A percentile compares a stretch with the other conserved stretches of the same genome.
These are phyloP conservation scores for Dermochelys coriacea DNA, from an alignment of 2,797 vertebrate genomes.

Conservation along the genomic window DNA sequence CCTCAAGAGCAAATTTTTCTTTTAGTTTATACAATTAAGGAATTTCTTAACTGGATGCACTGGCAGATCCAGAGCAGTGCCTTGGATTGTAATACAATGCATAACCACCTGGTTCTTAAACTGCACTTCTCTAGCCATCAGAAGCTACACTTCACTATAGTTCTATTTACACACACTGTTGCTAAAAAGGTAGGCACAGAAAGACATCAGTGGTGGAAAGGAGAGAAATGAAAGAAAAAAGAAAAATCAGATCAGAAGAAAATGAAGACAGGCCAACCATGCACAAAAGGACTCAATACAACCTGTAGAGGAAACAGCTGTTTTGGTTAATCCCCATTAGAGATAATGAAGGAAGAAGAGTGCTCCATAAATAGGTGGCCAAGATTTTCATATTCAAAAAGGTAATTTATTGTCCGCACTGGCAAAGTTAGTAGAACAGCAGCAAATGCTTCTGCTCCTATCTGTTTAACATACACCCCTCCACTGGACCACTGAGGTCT, in stretches of 20 bases:
- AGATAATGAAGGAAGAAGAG: neutral
- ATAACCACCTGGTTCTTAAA: neutral
- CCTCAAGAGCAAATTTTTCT: neutral
- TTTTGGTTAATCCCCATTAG: neutral
- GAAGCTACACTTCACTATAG: neutral
- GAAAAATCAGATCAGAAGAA: neutral
- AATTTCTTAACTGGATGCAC: rapidly evolving
- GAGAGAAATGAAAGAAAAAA: neutral
- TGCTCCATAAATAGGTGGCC: rapidly evolving
- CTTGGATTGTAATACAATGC: neutral
- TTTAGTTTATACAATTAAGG: neutral
- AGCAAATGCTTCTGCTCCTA: neutral
- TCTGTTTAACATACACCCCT: neutral
- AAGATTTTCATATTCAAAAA: rapidly evolving
- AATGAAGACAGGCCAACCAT: neutral
- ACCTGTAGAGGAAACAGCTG: neutral
- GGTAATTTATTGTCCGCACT: neutral
- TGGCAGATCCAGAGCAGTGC: neutral
- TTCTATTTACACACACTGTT: neutral
- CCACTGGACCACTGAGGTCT: neutral
- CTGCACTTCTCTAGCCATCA: neutral
- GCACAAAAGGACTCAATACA: neutral
- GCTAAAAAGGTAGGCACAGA: neutral
- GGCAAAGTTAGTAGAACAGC: neutral
- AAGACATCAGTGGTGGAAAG: neutral